Percentiles rank a stretch among this genome's conserved stretches.
phyloP scores from a whole-genome alignment of 2,888 invertebrate genomes.

The Isotomurus palustris region DNA sequence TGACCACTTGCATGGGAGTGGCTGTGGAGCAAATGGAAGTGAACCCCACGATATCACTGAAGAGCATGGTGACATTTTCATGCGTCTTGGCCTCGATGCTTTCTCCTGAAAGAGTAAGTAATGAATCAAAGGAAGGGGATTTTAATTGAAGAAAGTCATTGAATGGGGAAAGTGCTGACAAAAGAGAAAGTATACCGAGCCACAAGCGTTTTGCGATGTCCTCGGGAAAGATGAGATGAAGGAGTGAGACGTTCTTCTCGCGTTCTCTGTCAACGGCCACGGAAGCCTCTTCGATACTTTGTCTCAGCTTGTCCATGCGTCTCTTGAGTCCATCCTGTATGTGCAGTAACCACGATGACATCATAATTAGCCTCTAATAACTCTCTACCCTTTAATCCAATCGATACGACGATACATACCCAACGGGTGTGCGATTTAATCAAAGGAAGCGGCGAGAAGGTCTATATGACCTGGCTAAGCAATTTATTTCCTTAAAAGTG shows the following conservation, averaged over 20 bases:
- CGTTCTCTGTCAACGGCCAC: constrained; percentile 86
- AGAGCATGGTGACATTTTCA: constrained; percentile 89
- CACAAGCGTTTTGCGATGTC: constrained; percentile 89
- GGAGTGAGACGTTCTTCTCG: constrained; percentile 87
- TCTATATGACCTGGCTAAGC: too few species aligned
- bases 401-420: too few species aligned
- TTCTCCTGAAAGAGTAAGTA: constrained; percentile 65
- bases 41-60: constrained; percentile 94
- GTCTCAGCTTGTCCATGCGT: constrained; percentile 90
- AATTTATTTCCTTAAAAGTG: constrained; percentile 5
- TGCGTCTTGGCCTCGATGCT: constrained; percentile 88
- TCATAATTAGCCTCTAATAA: too few species aligned
- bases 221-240: constrained; percentile 91
- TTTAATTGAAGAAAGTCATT: neutral
- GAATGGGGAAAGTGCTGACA: neutral
- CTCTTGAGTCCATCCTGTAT: constrained; percentile 76
- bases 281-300: constrained; percentile 88
- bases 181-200: too few species aligned
- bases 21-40: constrained; percentile 92
- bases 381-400: too few species aligned
- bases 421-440: too few species aligned
- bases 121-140: constrained; percentile 3
- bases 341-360: too few species aligned
- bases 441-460: too few species aligned
- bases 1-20: constrained; percentile 92